phyloP scores from a whole-genome alignment of 2,888 invertebrate species.

The Noctua comes region DNA sequence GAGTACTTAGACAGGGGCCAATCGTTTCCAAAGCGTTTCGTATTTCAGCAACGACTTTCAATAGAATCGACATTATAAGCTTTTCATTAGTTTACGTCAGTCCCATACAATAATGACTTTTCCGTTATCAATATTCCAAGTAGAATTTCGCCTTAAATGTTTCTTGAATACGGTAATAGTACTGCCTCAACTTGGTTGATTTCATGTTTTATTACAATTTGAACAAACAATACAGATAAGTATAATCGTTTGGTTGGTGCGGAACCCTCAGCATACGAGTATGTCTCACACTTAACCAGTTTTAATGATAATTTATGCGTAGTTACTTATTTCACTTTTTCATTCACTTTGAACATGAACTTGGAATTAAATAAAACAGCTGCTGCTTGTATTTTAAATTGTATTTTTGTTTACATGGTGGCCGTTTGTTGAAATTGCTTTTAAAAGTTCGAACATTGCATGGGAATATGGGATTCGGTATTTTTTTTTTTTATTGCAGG shows the following conservation, averaged over 20 bases:
- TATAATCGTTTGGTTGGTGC: neutral
- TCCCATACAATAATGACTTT: too few relatives aligned
- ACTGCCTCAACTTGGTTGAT: too few relatives aligned
- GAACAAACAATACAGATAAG: too few relatives aligned
- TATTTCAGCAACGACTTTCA: too few relatives aligned
- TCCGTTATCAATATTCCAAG: too few relatives aligned
- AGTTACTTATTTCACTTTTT: slow-evolving; percentile 51
- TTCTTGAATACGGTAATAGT: too few relatives aligned
- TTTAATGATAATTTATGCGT: slow-evolving; percentile 42
- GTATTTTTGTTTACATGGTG: slow-evolving; percentile 29
- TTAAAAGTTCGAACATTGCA: slow-evolving; percentile 20
- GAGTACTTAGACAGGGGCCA: too few relatives aligned
- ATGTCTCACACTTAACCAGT: neutral
- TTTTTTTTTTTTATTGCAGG: neutral
- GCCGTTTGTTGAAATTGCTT: slow-evolving; percentile 24
- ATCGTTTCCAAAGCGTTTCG: too few relatives aligned
- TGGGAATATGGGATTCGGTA: neutral
- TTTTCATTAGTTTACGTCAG: too few relatives aligned
- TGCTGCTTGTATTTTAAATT: slow-evolving; percentile 36
- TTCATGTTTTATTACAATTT: too few relatives aligned
- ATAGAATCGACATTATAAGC: too few relatives aligned
- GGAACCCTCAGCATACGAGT: neutral
- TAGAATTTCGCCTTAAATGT: too few relatives aligned
- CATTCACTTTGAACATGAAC: slow-evolving; percentile 44
- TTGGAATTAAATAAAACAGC: slow-evolving; percentile 46